These are phyloP conservation scores for Pogonognathellus flavescens DNA, from an alignment of 1,140 invertebrate species.

Conservation along the genomic window DNA sequence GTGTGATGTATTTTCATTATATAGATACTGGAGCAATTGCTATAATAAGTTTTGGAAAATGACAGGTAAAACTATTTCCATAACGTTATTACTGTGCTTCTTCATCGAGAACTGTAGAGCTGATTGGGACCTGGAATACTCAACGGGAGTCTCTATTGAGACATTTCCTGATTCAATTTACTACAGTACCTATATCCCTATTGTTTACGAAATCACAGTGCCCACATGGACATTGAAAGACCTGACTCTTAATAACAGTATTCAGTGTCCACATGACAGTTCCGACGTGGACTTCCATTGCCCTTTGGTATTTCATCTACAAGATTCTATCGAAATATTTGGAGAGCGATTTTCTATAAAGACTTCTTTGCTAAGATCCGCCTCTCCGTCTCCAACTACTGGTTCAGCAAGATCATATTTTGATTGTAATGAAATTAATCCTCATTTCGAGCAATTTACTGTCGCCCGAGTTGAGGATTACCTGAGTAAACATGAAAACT, in stretches of 20 bases:
- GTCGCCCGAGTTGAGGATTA: neutral
- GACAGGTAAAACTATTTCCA: too few relatives aligned
- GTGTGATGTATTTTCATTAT: too few relatives aligned
- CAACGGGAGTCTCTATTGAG: neutral
- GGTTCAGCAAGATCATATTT: neutral
- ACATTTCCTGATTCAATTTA: neutral
- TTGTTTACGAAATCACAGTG: neutral
- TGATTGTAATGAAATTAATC: neutral
- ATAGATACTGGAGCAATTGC: too few relatives aligned
- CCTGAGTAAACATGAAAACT: neutral
- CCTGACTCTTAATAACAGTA: neutral
- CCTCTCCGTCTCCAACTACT: neutral
- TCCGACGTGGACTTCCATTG: neutral
- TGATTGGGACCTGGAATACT: neutral
- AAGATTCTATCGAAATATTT: neutral
- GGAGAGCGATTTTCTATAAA: slow-evolving; percentile 2
- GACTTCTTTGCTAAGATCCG: neutral
- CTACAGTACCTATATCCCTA: slow-evolving; percentile 1
- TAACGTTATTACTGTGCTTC: too few relatives aligned
- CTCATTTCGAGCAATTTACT: neutral
- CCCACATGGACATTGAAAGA: slow-evolving; percentile 5
- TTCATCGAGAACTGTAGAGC: neutral
- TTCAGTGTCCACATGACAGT: neutral
- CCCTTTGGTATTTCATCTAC: slow-evolving; percentile 2
- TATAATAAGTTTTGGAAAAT: too few relatives aligned